phyloP scores from a whole-genome alignment of 2,113 vertebrate species.

The Ursus arctos region DNA sequence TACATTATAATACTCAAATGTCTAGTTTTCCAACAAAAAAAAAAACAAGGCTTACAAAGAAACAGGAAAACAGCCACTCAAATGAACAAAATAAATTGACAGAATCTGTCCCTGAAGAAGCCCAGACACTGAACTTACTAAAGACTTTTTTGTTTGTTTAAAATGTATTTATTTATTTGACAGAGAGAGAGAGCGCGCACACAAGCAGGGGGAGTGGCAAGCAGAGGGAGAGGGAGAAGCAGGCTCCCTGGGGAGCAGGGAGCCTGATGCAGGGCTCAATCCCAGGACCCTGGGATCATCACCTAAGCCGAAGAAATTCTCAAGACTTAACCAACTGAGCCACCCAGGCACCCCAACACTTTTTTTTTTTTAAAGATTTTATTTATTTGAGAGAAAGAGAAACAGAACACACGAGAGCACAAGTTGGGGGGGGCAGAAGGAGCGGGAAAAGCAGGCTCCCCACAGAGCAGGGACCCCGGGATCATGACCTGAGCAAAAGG shows the following conservation, averaged over 20 bases:
- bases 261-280: too few species aligned
- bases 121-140: not conserved
- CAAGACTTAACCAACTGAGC: too few species aligned
- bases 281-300: too few species aligned
- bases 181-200: not conserved
- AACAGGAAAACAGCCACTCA: not conserved
- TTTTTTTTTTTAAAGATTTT: not conserved
- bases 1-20: not conserved
- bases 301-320: too few species aligned
- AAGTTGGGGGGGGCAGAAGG: too few species aligned
- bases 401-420: too few species aligned
- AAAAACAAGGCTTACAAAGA: not conserved
- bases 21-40: not conserved
- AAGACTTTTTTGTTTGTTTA: not conserved
- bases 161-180: not conserved
- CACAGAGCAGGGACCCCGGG: not conserved
- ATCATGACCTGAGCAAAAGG: not conserved
- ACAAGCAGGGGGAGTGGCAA: not conserved
- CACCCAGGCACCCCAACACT: not conserved
- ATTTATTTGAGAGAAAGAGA: too few species aligned
- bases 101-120: not conserved
- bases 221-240: too few species aligned
- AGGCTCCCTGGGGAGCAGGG: too few species aligned
- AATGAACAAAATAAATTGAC: not conserved
- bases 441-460: too few species aligned